phyloP scores from a whole-genome alignment of 1,140 invertebrate genomes.

The Bursaphelenchus mucronatus region DNA sequence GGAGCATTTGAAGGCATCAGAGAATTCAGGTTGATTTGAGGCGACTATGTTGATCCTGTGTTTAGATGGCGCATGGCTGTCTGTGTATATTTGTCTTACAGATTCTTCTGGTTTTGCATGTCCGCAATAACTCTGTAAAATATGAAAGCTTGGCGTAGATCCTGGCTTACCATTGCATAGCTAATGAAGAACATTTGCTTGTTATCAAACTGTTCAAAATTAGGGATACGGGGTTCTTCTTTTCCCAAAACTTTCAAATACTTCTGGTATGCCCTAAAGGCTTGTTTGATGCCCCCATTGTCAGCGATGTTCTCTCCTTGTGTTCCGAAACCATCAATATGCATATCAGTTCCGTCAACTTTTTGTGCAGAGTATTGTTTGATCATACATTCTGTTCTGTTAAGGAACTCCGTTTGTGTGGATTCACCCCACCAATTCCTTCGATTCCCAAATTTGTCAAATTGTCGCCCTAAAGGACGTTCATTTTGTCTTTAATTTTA shows the following conservation, averaged over 20 bases:
- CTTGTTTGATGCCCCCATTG: constrained; percentile 63
- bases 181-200: constrained; percentile 54
- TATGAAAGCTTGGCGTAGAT: not conserved
- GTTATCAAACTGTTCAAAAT: constrained; percentile 38
- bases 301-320: constrained; percentile 64
- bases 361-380: constrained; percentile 79
- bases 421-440: constrained; percentile 13
- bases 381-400: constrained; percentile 71
- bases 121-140: constrained; percentile 12
- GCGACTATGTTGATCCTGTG: constrained; percentile 9
- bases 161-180: constrained; percentile 10
- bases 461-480: not conserved
- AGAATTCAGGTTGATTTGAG: constrained; percentile 5
- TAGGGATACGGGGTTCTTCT: constrained; percentile 44
- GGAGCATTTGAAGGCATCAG: constrained; percentile 7
- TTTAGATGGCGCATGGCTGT: constrained; percentile 3
- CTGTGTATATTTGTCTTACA: constrained; percentile 14
- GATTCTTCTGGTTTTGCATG: constrained; percentile 16
- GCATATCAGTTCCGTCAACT: constrained; percentile 63
- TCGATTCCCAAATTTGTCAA: constrained; percentile 21
- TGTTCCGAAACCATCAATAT: constrained; percentile 55
- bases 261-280: constrained; percentile 57
- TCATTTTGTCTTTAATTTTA: not conserved
- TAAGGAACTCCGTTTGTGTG: constrained; percentile 4
- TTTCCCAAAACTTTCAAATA: constrained; percentile 37